phyloP scores from a whole-genome alignment of 2,113 vertebrate genomes.

The Ondatra zibethicus region DNA sequence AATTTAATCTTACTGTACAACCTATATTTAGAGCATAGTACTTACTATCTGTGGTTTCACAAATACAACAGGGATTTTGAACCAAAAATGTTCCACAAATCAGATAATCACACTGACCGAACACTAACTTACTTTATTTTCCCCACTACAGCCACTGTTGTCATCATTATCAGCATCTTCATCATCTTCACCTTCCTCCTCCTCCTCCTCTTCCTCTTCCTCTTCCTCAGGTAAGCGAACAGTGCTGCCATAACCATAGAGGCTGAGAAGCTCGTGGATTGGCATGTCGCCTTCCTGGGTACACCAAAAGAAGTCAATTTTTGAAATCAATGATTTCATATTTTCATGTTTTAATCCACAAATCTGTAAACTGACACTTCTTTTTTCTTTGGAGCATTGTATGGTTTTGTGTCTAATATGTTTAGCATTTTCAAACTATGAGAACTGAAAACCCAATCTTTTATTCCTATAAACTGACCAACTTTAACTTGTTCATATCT shows the following conservation, averaged over 20 bases:
- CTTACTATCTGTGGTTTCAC: background rate
- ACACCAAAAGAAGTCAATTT: constrained; percentile 46
- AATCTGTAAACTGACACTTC: background rate
- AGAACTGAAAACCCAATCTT: constrained; percentile 33
- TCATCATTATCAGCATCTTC: constrained; percentile 94
- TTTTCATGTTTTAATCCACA: background rate
- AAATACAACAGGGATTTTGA: background rate
- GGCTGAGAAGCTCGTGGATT: constrained; percentile 96
- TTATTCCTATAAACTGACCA: constrained; percentile 32
- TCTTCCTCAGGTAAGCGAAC: constrained; percentile 93
- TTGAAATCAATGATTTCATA: background rate
- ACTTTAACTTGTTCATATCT: background rate
- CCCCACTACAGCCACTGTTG: constrained; percentile 94
- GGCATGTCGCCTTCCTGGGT: constrained; percentile 97
- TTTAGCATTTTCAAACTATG: constrained; percentile 11
- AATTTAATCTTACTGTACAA: background rate
- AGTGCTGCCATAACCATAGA: constrained; percentile 94
- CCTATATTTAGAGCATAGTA: background rate
- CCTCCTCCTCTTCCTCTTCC: constrained; percentile 92
- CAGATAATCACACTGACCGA: background rate
- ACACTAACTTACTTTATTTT: constrained; percentile 87
- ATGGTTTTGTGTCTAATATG: background rate
- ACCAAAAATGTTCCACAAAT: background rate
- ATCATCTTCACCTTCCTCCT: constrained; percentile 92
- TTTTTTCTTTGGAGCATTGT: background rate